phyloP scores from a whole-genome alignment of 2,888 invertebrate genomes.

The Stenodera caucasica region DNA sequence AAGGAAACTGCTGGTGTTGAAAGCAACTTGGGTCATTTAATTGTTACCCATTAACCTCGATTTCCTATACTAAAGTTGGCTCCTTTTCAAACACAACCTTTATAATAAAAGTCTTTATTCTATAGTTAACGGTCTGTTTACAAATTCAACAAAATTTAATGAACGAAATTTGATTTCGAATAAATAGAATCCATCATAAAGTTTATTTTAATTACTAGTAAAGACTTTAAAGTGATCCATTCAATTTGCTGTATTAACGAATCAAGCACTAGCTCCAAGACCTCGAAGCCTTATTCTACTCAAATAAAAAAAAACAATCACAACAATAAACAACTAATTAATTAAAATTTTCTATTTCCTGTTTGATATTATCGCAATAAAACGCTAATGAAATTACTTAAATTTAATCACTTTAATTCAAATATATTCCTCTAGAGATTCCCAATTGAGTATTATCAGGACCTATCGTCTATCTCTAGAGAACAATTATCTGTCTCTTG shows the following conservation, averaged over 20 bases:
- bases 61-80: slow-evolving; percentile 17
- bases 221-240: slow-evolving; percentile 14
- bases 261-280: too few species aligned
- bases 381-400: neutral
- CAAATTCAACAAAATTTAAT: slow-evolving; percentile 35
- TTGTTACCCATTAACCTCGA: slow-evolving; percentile 32
- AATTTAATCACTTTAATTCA: slow-evolving; percentile 4
- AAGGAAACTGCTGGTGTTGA: slow-evolving; percentile 37
- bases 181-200: slow-evolving; percentile 23
- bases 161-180: slow-evolving; percentile 24
- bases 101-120: slow-evolving; percentile 21
- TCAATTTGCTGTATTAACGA: slow-evolving; percentile 19
- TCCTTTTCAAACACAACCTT: slow-evolving; percentile 29
- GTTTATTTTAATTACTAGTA: slow-evolving; percentile 9
- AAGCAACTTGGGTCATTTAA: slow-evolving; percentile 38
- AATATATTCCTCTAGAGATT: slow-evolving; percentile 2
- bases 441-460: neutral
- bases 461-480: neutral
- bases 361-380: neutral
- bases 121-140: slow-evolving; percentile 33
- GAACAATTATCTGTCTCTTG: neutral
- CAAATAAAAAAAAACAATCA: too few species aligned
- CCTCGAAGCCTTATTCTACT: too few species aligned
- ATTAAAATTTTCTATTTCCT: neutral
- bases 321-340: too few species aligned